Evolutionary conservation across 2,113 vertebrate genomes (phyloP), one percentile per base, ranked within the genome.

Genomic region (Danionella cerebrum): DNA sequence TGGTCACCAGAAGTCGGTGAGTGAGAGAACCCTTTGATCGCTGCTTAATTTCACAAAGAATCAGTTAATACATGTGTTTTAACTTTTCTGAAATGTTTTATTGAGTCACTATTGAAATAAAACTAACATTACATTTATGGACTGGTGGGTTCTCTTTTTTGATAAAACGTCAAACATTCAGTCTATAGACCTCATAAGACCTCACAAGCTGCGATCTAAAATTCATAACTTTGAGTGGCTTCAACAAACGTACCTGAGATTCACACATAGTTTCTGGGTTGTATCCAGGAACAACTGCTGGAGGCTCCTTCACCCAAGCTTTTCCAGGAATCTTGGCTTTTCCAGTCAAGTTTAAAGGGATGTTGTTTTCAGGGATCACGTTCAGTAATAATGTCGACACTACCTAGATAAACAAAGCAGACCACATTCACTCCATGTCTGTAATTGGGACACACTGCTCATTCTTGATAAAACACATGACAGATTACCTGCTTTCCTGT

Each of bases 371-470:
- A 13, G 96, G 96, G 71, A 96, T 92, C 2, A 98, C 82, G 72
- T 99, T 99, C 70, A 97, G 86, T 71, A 98, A 77, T 57, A 99
- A 82, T 0, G 96, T 98, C 1, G 96, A 98, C 70, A 99, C 91
- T 47, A 99, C 87, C 96, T 99, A 31, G 0, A 19, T 69, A 6
- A 13, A 6, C 53, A 3, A 45, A 2, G 4, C 42, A 51, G 4
- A 2, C 21, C 3, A 8, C 3, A 21, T 21, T 54, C 4, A 54
- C 13, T 27, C 2, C 8, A 60, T 24, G 9, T 24, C 11, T 16
- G 21, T 41, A 33, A 1, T 38, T 38, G 29, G 38, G 12, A 69
- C 24, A 42, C 8, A 35, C 12, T 11, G 11, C 2, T 11, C 5
- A 52, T 2, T 2, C 2, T n/a, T 19, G 18, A 22, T 5, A 35